Percentiles rank a stretch among this genome's conserved stretches.
Evolutionary conservation across 2,888 invertebrate species (phyloP).

Genomic region (Galeopsomyia nigrocyanea): DNA sequence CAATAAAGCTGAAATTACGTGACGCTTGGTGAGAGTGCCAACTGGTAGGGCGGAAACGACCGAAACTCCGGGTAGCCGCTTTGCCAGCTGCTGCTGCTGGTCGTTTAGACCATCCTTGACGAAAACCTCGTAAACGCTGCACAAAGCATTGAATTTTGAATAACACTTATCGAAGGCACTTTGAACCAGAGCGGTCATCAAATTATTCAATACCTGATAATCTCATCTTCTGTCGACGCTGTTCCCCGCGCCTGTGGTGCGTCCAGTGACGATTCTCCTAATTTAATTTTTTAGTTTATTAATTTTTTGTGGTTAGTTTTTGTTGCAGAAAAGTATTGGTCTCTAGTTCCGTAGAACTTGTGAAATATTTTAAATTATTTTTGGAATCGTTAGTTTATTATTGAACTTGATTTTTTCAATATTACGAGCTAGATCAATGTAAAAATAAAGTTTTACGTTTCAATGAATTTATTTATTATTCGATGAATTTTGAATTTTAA

Average conservation of each 20-base stretch:
- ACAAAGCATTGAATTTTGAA: slow-evolving; percentile 44
- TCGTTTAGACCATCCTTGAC: slow-evolving; percentile 59
- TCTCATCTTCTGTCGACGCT: slow-evolving; percentile 36
- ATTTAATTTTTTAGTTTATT: no score
- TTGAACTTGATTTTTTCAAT: no score
- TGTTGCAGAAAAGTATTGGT: no score
- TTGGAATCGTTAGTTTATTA: no score
- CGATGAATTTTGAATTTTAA: no score
- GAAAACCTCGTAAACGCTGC: slow-evolving; percentile 64
- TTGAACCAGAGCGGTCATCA: neutral
- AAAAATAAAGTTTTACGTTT: no score
- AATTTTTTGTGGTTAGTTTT: no score
- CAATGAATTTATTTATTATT: no score
- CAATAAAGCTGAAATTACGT: slow-evolving; percentile 52
- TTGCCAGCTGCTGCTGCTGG: slow-evolving; percentile 18
- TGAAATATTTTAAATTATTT: no score
- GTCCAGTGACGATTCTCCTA: slow-evolving; percentile 31
- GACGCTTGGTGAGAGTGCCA: slow-evolving; percentile 50
- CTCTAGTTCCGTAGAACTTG: no score
- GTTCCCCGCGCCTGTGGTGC: slow-evolving; percentile 25
- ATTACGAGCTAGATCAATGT: no score
- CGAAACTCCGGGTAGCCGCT: slow-evolving; percentile 31
- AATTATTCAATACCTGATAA: slow-evolving; percentile 45
- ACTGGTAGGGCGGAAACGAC: slow-evolving; percentile 43
- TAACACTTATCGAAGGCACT: slow-evolving; percentile 21